Evolutionary conservation across 2,113 vertebrate species (phyloP).

Genomic region (Strix uralensis): DNA sequence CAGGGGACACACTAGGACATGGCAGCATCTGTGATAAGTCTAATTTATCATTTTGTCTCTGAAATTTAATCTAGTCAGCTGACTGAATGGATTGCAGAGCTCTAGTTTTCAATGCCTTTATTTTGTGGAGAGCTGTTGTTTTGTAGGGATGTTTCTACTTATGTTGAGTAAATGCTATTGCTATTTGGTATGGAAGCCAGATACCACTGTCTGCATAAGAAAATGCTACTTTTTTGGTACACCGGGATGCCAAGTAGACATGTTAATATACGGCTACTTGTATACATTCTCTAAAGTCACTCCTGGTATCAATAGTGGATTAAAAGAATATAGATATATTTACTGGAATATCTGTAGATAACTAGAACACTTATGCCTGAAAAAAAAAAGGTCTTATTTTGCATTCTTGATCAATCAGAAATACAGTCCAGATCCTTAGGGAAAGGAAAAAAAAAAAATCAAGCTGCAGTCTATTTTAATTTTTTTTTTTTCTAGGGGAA

Average conservation of each 20-base stretch:
- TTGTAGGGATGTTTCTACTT: conserved; percentile 14
- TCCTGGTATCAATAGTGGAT: neutral
- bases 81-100: neutral
- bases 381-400: neutral
- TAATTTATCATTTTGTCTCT: neutral
- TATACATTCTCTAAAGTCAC: conserved; percentile 21
- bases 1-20: neutral
- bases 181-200: conserved; percentile 50
- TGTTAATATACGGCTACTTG: conserved; percentile 46
- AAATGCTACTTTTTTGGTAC: conserved; percentile 56
- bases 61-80: neutral
- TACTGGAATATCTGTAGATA: conserved; percentile 10
- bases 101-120: conserved; percentile 3
- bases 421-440: neutral
- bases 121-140: conserved; percentile 15
- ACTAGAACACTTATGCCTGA: neutral
- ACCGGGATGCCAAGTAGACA: conserved; percentile 23
- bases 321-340: conserved; percentile 32
- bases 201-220: conserved; percentile 63
- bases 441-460: no score
- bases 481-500: neutral
- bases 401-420: neutral
- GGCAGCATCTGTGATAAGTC: neutral
- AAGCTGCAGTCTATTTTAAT: neutral
- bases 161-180: conserved; percentile 6